Evolutionary conservation across 2,113 vertebrate species (phyloP), one percentile per base, ranked within the genome.

Genomic region (Callipepla californica): DNA sequence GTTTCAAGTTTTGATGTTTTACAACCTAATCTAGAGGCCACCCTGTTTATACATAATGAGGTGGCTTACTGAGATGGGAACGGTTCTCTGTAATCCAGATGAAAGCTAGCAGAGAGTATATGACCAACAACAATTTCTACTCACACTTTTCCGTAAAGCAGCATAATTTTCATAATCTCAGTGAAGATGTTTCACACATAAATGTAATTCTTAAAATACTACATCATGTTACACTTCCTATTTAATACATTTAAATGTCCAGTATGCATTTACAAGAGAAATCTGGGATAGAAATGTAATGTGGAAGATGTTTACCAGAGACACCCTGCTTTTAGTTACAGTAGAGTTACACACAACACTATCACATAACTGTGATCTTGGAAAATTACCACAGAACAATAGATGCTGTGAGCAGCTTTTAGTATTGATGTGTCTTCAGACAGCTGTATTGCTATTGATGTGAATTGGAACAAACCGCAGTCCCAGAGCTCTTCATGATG

Each of bases 401-500:
- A 66, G 8, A 19, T 25, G 10, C 28, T n/a, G 30, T 55, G 65
- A 81, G 88, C 48, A 87, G 36, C 75, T 58, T 4, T 74, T 85
- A 72, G 34, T 68, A 87, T 40, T 84, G 69, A 76, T 80, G 50
- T 1, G 1, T 59, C 50, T 67, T 91, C 38, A n/a, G 70, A 13
- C 69, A 58, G 70, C 58, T 85, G 11, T n/a, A 9, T 78, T 83
- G 65, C 47, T 88, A 6, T 62, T 83, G 87, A 80, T 93, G 61
- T 72, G 72, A 58, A 44, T 18, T 92, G 79, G 80, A 82, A 68
- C 34, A 40, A 96, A 40, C 25, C 32, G 78, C 45, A 89, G 11
- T 77, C 87, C 67, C 85, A 88, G 80, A 82, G 86, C 92, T 80
- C 74, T 58, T 63, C 36, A 38, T 81, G 65, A 55, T 90, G 78